Evolutionary conservation across 2,888 invertebrate species (phyloP), one percentile per base, ranked within the genome.

Genomic region (Archips crataeganus): DNA sequence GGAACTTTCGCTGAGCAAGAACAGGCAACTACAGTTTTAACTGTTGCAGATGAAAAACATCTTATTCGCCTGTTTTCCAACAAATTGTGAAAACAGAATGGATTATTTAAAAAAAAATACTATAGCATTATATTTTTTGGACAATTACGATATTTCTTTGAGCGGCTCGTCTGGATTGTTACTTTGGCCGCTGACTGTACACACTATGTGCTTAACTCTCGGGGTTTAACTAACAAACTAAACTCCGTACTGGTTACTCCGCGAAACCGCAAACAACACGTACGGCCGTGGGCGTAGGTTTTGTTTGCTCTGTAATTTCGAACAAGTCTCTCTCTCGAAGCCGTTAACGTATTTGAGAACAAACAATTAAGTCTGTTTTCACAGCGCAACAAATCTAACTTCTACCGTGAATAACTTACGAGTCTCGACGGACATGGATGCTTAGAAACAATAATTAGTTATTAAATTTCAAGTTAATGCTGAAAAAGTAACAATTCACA

Each of bases 271-370:
- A 63, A 62, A 62, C 62, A 45, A 49, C 42, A 39, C 32, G 60
- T 49, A 73, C 39, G 23, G 32, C 39, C 39, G 59, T 49, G 63
- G 49, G 39, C 69, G 73, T 51, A 49, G 63, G 68, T 39, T 13
- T 23, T 73, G 73, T 68, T 68, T 59, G 51, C 72, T 68, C 63
- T 47, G 68, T 60, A 49, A 42, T 69, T 69, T 73, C 59, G 34
- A 73, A 69, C 69, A 64, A 73, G 73, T 73, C 57, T 73, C 72
- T 73, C 72, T 57, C 62, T 60, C 23, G 32, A 45, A 63, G 32
- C 13, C 32, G 64, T n/a, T 47, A 63, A 63, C 47, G 32, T 34
- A 60, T 68, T 69, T 57, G 62, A 39, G 57, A 32, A 39, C 51
- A 65, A 23, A 51, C 45, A 51, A 10, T 15, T 39, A 11, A 61